Evolutionary conservation across 2,113 vertebrate genomes (phyloP), one percentile per base, ranked within the genome.

Genomic region (Xyrauchen texanus): DNA sequence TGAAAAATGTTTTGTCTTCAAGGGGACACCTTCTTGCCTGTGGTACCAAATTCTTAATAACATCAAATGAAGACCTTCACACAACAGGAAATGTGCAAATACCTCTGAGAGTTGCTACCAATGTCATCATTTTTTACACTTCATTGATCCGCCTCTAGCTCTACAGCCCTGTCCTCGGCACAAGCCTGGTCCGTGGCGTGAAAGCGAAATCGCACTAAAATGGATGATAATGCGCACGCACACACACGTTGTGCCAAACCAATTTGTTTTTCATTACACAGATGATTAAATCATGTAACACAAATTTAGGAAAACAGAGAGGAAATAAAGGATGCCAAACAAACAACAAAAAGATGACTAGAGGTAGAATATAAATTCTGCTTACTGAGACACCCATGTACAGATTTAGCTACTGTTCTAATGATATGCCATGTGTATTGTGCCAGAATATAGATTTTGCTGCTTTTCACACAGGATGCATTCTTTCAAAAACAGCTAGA

Each of bases 241-340:
- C 21, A 34, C 21, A 34, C 21, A 34, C 3, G 21, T 34, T 34
- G 84, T 84, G 88, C 86, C 85, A 88, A 84, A 83, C 69, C 80
- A 85, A 90, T 90, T 89, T 87, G 85, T 81, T 87, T 87, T 88
- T 85, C 88, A 87, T 89, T 89, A 88, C 85, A 87, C 78, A 75
- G 64, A 74, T 80, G 85, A 90, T 91, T 87, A 87, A 86, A 89
- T 87, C 87, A 78, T 15, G 8, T 47, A 12, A 42, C 60, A 51
- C 8, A 55, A 53, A 75, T 47, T 6, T 15, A 68, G 46, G 55
- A 57, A 67, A 74, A 74, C 7, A 3, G 58, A 46, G 15, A 44
- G 6, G 6, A 21, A 51, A 34, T 7, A 47, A 42, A 15, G 4
- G 16, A 60, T 13, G 11, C 7, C 10, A 16, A 57, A 10, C 65